Evolutionary conservation across 1,140 invertebrate genomes (phyloP).

Genomic region (Conus betulinus): DNA sequence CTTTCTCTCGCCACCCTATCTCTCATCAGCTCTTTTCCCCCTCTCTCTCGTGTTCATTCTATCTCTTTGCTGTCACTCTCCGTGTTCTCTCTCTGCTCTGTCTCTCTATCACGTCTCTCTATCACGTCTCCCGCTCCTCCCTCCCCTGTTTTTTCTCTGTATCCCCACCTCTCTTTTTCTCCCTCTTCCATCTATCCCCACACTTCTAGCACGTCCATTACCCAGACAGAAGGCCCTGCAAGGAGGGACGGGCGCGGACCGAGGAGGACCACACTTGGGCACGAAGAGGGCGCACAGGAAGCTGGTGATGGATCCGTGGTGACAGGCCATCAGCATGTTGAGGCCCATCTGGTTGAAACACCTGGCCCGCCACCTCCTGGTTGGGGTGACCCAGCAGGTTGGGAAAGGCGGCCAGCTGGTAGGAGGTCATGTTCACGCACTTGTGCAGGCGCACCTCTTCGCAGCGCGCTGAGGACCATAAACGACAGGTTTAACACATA

Average conservation of each 20-base stretch:
- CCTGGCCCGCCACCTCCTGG: constrained; percentile 40
- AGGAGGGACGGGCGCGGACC: constrained; percentile 50
- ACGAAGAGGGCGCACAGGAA: constrained; percentile 55
- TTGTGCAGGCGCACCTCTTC: constrained; percentile 38
- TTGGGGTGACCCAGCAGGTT: constrained; percentile 50
- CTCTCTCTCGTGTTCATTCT: no score
- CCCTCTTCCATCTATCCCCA: no score
- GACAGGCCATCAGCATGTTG: constrained; percentile 34
- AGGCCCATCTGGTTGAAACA: constrained; percentile 24
- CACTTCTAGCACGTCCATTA: background rate
- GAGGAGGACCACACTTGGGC: constrained; percentile 51
- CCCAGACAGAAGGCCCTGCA: constrained; percentile 55
- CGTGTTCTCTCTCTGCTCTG: no score
- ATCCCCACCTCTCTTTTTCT: no score
- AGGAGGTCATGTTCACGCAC: constrained; percentile 54
- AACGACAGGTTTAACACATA: no score
- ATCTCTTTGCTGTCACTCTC: no score
- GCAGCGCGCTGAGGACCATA: constrained; percentile 42
- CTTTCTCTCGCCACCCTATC: no score
- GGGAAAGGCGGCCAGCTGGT: constrained; percentile 52
- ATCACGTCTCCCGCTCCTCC: no score
- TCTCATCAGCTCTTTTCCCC: no score
- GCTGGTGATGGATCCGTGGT: constrained; percentile 49
- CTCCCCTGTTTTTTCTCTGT: no score
- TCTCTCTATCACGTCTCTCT: no score